These are phyloP conservation scores for Notospermus geniculatus DNA, from an alignment of 1,140 invertebrate species.

Conservation along the genomic window DNA sequence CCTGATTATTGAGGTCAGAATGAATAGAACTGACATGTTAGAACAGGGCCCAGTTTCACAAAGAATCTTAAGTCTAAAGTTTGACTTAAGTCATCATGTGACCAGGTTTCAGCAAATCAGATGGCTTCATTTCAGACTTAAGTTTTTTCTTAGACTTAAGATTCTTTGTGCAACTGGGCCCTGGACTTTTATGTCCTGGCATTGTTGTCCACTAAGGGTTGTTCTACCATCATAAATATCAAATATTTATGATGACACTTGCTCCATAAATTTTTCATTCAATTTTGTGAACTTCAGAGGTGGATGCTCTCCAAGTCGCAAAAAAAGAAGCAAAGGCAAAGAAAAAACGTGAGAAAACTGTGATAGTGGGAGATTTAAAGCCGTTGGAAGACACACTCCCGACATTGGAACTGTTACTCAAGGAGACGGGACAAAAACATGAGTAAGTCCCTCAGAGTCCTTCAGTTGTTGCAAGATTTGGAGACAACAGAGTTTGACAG, in stretches of 20 bases:
- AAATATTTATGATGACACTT: background rate
- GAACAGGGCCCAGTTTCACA: no score
- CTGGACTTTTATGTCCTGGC: background rate
- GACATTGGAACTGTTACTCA: slow-evolving; percentile 47
- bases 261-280: no score
- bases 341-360: slow-evolving; percentile 37
- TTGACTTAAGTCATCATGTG: no score
- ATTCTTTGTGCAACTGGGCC: no score
- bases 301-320: slow-evolving; percentile 36
- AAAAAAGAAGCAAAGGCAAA: slow-evolving; percentile 40
- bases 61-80: no score
- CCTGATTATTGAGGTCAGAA: no score
- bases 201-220: background rate
- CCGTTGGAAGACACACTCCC: slow-evolving; percentile 44
- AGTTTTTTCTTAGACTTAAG: no score
- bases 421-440: slow-evolving; percentile 21
- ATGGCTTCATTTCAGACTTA: no score
- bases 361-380: slow-evolving; percentile 45
- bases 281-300: slow-evolving; percentile 30
- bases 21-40: no score
- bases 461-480: background rate
- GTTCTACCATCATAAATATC: background rate
- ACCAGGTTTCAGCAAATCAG: no score
- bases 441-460: slow-evolving; percentile 13
- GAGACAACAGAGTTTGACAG: no score